Evolutionary conservation across 1,140 invertebrate species (phyloP).

Genomic region (Camponotus floridanus): DNA sequence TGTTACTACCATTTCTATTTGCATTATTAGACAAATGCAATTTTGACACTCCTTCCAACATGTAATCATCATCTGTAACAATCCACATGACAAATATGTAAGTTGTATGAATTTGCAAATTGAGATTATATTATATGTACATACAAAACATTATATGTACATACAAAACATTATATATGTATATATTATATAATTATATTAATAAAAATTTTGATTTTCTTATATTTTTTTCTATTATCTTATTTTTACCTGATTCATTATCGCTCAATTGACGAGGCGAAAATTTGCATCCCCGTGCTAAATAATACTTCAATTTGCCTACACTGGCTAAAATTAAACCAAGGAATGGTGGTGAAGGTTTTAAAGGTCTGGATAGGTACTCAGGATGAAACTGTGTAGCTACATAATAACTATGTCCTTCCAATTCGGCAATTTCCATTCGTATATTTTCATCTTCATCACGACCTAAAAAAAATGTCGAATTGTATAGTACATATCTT

Average conservation of each 20-base stretch:
- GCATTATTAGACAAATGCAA: conserved; percentile 5
- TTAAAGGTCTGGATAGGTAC: conserved; percentile 97
- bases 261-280: conserved; percentile 90
- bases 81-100: not conserved
- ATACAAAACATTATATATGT: too few species aligned
- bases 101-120: not conserved
- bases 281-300: conserved; percentile 90
- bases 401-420: conserved; percentile 96
- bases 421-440: conserved; percentile 95
- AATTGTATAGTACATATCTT: not conserved
- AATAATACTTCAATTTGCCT: conserved; percentile 90
- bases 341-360: conserved; percentile 97
- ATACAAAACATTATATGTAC: too few species aligned
- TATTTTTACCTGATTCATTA: conserved; percentile 88
- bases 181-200: not conserved
- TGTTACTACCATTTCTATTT: conserved; percentile 63
- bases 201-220: not conserved
- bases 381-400: conserved; percentile 99
- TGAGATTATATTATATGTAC: not conserved
- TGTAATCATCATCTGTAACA: conserved; percentile 51
- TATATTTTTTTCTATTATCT: not conserved
- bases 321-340: conserved; percentile 96
- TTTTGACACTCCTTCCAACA: conserved; percentile 20
- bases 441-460: conserved; percentile 90
- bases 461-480: conserved; percentile 84